Percentiles rank a stretch among this genome's conserved stretches.
phyloP scores from a whole-genome alignment of 1,140 invertebrate species.

The Tetramorium parvispinum region DNA sequence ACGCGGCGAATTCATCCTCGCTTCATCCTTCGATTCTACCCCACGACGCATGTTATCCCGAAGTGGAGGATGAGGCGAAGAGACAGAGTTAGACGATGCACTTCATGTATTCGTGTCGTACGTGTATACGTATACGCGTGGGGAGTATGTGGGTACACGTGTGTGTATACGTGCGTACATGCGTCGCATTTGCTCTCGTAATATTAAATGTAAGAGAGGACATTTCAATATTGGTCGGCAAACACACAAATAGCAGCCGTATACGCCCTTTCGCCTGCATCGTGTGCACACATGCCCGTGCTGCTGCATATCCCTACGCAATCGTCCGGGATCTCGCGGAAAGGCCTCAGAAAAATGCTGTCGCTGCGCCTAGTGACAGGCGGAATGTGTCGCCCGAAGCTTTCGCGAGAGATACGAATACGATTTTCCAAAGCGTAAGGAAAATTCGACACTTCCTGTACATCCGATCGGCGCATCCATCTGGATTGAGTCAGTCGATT shows the following conservation, averaged over 20 bases:
- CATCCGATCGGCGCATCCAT: constrained; percentile 17
- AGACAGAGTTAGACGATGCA: constrained; percentile 47
- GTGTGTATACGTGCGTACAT: background rate
- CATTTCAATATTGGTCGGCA: constrained; percentile 82
- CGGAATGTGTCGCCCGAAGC: constrained; percentile 35
- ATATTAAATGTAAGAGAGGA: constrained; percentile 81
- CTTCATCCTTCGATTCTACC: constrained; percentile 49
- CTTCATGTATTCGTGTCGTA: background rate
- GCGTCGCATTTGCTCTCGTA: constrained; percentile 71
- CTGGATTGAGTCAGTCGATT: constrained; percentile 5
- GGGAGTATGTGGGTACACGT: background rate
- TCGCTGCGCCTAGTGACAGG: constrained; percentile 16
- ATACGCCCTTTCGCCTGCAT: constrained; percentile 2
- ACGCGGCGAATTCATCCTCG: constrained; percentile 51
- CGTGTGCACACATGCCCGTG: constrained; percentile 9
- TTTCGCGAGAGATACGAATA: constrained; percentile 31
- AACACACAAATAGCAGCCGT: constrained; percentile 70
- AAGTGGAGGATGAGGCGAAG: background rate
- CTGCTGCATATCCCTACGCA: constrained; percentile 3
- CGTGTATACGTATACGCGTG: background rate
- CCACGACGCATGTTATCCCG: constrained; percentile 11
- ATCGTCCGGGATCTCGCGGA: constrained; percentile 13
- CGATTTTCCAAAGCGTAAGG: constrained; percentile 33
- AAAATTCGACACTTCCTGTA: constrained; percentile 31
- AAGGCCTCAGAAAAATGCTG: constrained; percentile 42